Conservation (phyloP, 2,797 vertebrate genomes). For the Centroberyx gerrardi region DNA sequence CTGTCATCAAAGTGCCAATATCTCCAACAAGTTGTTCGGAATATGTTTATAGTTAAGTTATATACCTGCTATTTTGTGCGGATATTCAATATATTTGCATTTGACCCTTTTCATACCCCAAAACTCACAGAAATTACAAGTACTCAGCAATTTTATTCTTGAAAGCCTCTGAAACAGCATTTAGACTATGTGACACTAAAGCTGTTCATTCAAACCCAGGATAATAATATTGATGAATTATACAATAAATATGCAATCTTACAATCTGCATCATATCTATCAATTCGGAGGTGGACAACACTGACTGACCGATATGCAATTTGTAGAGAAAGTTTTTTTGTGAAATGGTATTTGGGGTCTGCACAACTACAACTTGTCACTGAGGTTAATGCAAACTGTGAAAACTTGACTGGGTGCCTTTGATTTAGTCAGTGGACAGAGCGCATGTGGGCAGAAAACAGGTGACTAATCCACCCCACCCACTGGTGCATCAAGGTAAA, state of each 20-base stretch:
- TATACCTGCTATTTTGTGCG: not conserved
- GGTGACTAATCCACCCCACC: no score
- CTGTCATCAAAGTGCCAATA: slow-evolving; percentile 54
- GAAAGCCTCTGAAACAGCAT: slow-evolving; percentile 33
- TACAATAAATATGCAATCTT: slow-evolving; percentile 24
- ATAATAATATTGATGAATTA: slow-evolving; percentile 37
- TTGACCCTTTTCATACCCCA: no score
- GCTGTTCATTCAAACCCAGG: slow-evolving; percentile 32
- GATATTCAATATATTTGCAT: slow-evolving; percentile 56
- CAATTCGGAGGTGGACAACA: slow-evolving; percentile 1
- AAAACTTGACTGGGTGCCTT: no score
- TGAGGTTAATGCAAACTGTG: no score
- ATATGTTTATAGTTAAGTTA: not conserved
- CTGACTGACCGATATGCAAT: no score
- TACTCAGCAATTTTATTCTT: slow-evolving; percentile 45
- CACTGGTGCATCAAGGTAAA: no score
- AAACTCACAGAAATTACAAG: no score
- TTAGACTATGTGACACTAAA: slow-evolving; percentile 19
- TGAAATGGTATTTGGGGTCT: no score
- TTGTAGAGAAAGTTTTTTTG: no score
- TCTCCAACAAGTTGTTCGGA: slow-evolving; percentile 25
- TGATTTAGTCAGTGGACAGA: no score
- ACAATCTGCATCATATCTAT: not conserved
- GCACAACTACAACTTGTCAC: no score
- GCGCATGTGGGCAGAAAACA: no score